Evolutionary conservation across 2,888 invertebrate genomes (phyloP), one percentile per base, ranked within the genome.

Genomic region (Diarsia mendica): DNA sequence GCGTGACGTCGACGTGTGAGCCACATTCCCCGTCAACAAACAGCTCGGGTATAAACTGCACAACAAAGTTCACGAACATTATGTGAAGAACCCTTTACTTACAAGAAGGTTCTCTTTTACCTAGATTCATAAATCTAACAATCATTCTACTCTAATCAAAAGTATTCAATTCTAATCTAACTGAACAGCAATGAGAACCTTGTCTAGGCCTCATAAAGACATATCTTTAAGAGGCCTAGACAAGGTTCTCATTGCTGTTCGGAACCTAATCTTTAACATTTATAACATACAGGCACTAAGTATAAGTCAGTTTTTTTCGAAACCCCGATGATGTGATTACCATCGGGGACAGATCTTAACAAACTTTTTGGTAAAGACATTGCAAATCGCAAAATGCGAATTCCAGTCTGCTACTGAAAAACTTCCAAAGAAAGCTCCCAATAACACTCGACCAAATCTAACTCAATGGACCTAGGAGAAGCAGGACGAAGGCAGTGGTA

Each of bases 1-100:
- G 63, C 33, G 61, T 9, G 51, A n/a, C 55, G 58, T n/a, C n/a
- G n/a, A n/a, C n/a, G n/a, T n/a, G 55, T 55, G n/a, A 66, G 23
- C 33, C 39, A 49, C 68, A 63, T 6, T 15, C 39, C 49, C 28
- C 46, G 28, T 53, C 53, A 39, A 61, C 72, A 55, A 61, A 66
- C 55, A 60, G 23, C 28, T 48, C 68, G 20, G 20, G 18, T 48
- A 15, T 33, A 67, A 66, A 75, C 81, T 75, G 39, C 2, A 28
- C 46, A 64, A 58, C 80, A 23, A 60, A 76, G 63, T 49, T 63
- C 33, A n/a, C 46, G 60, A 13, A 23, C 2, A 61, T 60, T 53
- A 18, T 66, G 69, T 20, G 23, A 11, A 39, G 23, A 23, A 78
- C 53, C 67, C 39, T 70, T 55, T 13, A 33, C 77, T 55, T 13